Conservation (phyloP, 2,797 vertebrate genomes). For the Paguma larvata region DNA sequence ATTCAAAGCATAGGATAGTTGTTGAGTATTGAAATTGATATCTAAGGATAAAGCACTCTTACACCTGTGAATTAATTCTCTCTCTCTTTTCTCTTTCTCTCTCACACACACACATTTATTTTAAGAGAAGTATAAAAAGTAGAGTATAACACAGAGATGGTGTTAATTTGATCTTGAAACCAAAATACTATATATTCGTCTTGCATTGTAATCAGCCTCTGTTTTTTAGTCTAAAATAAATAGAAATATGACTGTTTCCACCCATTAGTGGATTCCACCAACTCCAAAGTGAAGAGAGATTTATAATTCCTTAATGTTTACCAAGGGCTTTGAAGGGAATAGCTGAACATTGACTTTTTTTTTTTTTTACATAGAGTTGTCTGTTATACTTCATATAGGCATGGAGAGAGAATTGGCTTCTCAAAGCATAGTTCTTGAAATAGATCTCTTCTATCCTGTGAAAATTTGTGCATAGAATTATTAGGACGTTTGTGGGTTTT, state of each 20-base stretch:
- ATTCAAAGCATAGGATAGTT: background rate
- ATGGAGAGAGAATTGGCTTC: background rate
- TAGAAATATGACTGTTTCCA: constrained; percentile 72
- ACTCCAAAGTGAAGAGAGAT: constrained; percentile 84
- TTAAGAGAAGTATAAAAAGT: constrained; percentile 66
- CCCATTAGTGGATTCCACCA: constrained; percentile 82
- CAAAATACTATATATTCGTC: constrained; percentile 68
- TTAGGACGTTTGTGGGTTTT: background rate
- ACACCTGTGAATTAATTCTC: background rate
- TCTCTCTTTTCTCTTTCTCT: background rate
- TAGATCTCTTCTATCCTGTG: background rate
- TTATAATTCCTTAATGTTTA: constrained; percentile 86
- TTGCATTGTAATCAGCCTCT: constrained; percentile 78
- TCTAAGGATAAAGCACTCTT: constrained; percentile 23
- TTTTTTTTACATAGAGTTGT: constrained; percentile 78
- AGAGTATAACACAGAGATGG: constrained; percentile 42
- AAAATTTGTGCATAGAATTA: background rate
- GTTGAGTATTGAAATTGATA: background rate
- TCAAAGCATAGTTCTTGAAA: constrained; percentile 9
- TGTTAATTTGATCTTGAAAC: constrained; percentile 79
- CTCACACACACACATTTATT: background rate
- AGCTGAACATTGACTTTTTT: constrained; percentile 84
- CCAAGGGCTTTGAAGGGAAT: constrained; percentile 81
- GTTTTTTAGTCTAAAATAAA: constrained; percentile 78
- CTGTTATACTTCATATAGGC: background rate